Conservation (phyloP, 2,888 invertebrate genomes). For the Ormyrus rosae region DNA sequence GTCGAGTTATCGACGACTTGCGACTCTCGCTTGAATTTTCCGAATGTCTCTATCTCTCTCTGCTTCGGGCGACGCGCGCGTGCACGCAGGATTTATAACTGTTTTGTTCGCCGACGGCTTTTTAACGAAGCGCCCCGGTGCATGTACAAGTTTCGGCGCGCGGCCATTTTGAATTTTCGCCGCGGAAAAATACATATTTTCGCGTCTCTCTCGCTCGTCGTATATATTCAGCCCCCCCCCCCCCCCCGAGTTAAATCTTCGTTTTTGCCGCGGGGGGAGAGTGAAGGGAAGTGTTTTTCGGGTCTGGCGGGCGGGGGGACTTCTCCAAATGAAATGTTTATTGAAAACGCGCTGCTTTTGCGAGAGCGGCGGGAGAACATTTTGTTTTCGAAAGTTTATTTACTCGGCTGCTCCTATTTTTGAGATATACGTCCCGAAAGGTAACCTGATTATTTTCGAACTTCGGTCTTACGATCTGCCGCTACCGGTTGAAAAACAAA, state of each 20-base stretch:
- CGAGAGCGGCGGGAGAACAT: background rate
- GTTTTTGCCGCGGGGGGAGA: background rate
- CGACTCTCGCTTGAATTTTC: constrained; percentile 38
- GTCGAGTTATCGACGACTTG: constrained; percentile 37
- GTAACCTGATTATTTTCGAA: background rate
- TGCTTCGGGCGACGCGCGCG: background rate
- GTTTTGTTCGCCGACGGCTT: constrained; percentile 50
- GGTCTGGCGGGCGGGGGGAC: background rate
- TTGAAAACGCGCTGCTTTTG: background rate
- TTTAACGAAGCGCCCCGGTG: constrained; percentile 17
- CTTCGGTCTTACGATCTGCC: no score
- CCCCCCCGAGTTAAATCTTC: constrained; percentile 33
- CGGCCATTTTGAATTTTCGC: constrained; percentile 11
- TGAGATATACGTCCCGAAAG: no score
- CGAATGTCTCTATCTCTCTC: constrained; percentile 19
- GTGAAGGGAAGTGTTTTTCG: background rate
- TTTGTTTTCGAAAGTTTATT: constrained; percentile 11
- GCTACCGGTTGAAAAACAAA: background rate
- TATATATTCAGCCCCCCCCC: background rate
- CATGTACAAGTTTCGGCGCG: constrained; percentile 24
- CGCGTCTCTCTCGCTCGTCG: background rate
- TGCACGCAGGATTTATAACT: constrained; percentile 48
- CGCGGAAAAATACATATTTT: constrained; percentile 46
- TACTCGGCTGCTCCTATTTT: no score
- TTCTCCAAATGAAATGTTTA: constrained; percentile 1